Conservation (phyloP, 2,113 vertebrate species). For the Melospiza melodia region DNA sequence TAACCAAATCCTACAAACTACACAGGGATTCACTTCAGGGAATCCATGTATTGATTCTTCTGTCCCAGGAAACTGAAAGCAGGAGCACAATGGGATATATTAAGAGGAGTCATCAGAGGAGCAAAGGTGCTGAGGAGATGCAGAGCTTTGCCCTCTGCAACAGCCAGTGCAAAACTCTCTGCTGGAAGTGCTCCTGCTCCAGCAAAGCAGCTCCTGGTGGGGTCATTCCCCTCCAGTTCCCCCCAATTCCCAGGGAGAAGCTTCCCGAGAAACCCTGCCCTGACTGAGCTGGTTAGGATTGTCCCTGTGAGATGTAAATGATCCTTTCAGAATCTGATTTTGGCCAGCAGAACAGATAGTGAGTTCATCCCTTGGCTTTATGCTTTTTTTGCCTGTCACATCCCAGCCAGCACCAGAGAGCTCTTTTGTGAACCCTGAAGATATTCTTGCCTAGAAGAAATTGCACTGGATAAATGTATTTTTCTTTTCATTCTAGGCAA, state of each 20-base stretch:
- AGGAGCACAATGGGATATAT: neutral
- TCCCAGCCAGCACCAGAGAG: neutral
- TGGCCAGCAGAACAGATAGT: neutral
- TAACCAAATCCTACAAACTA: neutral
- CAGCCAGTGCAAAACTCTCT: neutral
- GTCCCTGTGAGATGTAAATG: neutral
- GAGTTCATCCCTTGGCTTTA: neutral
- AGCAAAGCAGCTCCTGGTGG: neutral
- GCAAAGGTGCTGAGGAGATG: neutral
- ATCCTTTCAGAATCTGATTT: neutral
- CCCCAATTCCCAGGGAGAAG: neutral
- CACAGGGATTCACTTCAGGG: fast-evolving
- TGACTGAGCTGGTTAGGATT: neutral
- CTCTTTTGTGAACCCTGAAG: neutral
- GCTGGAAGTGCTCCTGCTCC: neutral
- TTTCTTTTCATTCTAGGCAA: neutral
- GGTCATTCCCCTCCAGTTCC: neutral
- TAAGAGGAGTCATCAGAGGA: neutral
- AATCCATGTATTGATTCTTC: neutral
- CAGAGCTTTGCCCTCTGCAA: neutral
- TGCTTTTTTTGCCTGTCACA: neutral
- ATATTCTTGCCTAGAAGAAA: neutral
- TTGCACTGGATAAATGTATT: neutral
- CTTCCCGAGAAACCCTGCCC: neutral
- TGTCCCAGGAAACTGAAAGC: neutral